Percentiles rank a stretch among this genome's conserved stretches.
phyloP scores from a whole-genome alignment of 2,797 vertebrate species.

The Mormyrus hasselquistii region DNA sequence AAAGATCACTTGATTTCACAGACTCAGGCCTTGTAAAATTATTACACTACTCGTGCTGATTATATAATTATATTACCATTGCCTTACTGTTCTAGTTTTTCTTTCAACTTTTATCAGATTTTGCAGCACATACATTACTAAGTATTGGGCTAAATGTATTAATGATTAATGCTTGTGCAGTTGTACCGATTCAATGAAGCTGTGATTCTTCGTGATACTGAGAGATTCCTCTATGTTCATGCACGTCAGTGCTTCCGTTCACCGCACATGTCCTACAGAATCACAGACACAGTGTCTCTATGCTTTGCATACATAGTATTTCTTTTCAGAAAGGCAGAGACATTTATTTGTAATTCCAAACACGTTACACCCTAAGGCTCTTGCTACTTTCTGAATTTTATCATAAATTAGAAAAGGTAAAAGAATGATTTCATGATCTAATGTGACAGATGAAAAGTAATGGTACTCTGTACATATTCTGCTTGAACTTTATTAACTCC shows the following conservation, averaged over 20 bases:
- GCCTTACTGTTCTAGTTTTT: not conserved
- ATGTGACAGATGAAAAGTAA: conserved; percentile 31
- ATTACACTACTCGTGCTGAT: not conserved
- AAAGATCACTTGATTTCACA: not conserved
- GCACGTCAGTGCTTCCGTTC: not conserved
- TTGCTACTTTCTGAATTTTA: conserved; percentile 34
- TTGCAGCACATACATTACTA: not conserved
- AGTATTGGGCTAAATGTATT: not conserved
- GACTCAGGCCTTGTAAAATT: not conserved
- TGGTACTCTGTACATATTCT: conserved; percentile 42
- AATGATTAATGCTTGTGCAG: not conserved
- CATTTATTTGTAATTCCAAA: conserved; percentile 49
- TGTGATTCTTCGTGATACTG: not conserved
- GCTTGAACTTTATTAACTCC: conserved; percentile 36
- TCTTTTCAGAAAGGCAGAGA: conserved; percentile 31
- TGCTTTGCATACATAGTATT: not conserved
- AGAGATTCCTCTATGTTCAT: not conserved
- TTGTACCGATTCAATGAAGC: not conserved
- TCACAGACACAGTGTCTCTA: not conserved
- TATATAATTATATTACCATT: not conserved
- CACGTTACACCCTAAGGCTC: conserved; percentile 36
- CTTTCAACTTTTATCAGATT: not conserved
- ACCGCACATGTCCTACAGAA: not conserved
- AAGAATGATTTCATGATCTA: conserved; percentile 7
- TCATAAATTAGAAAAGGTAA: conserved; percentile 43